Evolutionary conservation across 2,888 invertebrate genomes (phyloP).

Genomic region (Podabrus alpinus): DNA sequence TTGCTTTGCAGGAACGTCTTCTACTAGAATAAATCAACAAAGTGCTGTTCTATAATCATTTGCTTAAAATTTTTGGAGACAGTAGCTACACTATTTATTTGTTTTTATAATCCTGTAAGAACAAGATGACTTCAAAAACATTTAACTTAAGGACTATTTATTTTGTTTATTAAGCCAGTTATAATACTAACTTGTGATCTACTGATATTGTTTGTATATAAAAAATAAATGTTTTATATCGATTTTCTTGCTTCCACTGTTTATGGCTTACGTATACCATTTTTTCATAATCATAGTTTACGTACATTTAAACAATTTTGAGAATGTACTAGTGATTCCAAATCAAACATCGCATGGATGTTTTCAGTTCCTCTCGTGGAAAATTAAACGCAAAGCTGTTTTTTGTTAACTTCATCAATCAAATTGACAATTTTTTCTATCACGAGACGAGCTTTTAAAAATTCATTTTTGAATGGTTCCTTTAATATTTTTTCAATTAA

Average conservation of each 20-base stretch:
- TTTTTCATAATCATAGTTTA: neutral
- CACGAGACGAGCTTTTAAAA: too few species aligned
- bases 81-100: slow-evolving; percentile 9
- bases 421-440: too few species aligned
- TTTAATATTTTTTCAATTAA: neutral
- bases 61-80: slow-evolving; percentile 14
- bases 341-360: neutral
- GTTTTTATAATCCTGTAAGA: slow-evolving; percentile 4
- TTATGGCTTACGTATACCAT: neutral
- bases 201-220: neutral
- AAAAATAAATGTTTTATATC: slow-evolving; percentile 12
- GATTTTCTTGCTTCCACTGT: slow-evolving; percentile 9
- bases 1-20: slow-evolving; percentile 33
- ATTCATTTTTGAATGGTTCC: neutral
- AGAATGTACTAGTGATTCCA: neutral
- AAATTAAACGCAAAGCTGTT: too few species aligned
- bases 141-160: slow-evolving; percentile 5
- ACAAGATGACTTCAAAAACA: slow-evolving; percentile 10
- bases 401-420: too few species aligned
- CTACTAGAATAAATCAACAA: slow-evolving; percentile 29
- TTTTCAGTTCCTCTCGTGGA: too few species aligned
- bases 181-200: slow-evolving; percentile 7
- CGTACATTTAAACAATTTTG: neutral
- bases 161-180: slow-evolving; percentile 1
- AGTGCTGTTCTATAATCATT: slow-evolving; percentile 13